phyloP scores from a whole-genome alignment of 2,888 invertebrate genomes.

The Leuctra nigra region DNA sequence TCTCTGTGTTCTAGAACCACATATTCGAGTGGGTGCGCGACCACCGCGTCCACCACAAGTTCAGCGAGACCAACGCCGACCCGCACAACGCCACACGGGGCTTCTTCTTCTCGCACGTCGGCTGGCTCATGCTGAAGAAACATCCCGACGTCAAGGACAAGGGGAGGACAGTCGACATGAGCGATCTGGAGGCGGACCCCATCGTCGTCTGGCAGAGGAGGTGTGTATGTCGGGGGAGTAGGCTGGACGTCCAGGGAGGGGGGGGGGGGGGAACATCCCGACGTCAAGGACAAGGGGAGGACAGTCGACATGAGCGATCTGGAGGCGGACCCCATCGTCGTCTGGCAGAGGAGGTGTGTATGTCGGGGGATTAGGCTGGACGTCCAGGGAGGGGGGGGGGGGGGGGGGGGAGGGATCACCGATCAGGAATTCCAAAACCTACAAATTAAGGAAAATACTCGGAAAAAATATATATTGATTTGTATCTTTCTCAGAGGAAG shows the following conservation, averaged over 20 bases:
- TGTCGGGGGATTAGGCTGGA: too few relatives aligned
- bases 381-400: too few relatives aligned
- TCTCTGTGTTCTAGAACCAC: conserved; percentile 66
- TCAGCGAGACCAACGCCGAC: conserved; percentile 72
- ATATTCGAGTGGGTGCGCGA: conserved; percentile 82
- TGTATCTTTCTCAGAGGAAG: too few relatives aligned
- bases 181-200: conserved; percentile 77
- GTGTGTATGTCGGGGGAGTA: too few relatives aligned
- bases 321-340: conserved; percentile 72
- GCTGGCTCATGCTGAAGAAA: conserved; percentile 84
- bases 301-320: conserved; percentile 83
- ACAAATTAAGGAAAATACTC: too few relatives aligned
- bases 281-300: conserved; percentile 78
- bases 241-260: too few relatives aligned
- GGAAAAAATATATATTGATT: too few relatives aligned
- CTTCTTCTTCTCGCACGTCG: conserved; percentile 93
- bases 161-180: conserved; percentile 77
- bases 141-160: conserved; percentile 83
- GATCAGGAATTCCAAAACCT: too few relatives aligned
- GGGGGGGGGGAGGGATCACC: too few relatives aligned
- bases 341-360: conserved; percentile 78
- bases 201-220: conserved; percentile 80
- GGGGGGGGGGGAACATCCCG: too few relatives aligned
- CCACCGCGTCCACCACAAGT: conserved; percentile 76
- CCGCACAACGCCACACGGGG: conserved; percentile 84